phyloP scores from a whole-genome alignment of 2,797 vertebrate genomes.

The Anabacerthia variegaticeps region DNA sequence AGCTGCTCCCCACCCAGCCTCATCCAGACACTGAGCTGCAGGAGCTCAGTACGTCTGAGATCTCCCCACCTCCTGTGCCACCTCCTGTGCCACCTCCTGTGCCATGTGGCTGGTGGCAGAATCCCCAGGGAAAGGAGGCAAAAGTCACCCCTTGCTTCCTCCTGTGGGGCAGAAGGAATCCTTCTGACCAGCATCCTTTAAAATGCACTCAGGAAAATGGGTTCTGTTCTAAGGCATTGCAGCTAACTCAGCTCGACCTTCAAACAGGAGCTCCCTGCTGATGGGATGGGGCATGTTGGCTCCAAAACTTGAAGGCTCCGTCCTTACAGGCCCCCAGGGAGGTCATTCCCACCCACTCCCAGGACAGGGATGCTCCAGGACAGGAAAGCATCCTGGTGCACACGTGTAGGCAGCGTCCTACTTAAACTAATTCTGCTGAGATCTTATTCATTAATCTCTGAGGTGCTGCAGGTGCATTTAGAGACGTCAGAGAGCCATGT shows the following conservation, averaged over 20 bases:
- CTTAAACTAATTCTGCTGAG: conserved; percentile 13
- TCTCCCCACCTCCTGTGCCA: not conserved
- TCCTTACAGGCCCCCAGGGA: not conserved
- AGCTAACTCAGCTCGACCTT: not conserved
- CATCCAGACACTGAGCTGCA: not conserved
- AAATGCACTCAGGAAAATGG: not conserved
- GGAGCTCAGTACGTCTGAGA: not conserved
- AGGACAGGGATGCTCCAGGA: not conserved
- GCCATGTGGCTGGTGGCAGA: accelerated
- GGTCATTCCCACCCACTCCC: not conserved
- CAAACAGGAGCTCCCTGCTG: not conserved
- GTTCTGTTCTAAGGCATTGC: not conserved
- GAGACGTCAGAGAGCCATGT: not conserved
- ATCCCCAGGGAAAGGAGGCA: not conserved
- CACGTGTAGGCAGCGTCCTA: not conserved
- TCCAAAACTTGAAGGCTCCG: not conserved
- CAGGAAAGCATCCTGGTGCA: not conserved
- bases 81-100: not conserved
- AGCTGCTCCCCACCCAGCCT: not conserved
- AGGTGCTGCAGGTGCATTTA: conserved; percentile 57
- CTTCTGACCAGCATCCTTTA: not conserved
- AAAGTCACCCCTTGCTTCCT: accelerated
- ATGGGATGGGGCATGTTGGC: accelerated
- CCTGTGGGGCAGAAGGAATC: not conserved
- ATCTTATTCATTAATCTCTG: conserved; percentile 39